Conservation (phyloP, 1,140 invertebrate species). For the Plodia interpunctella region DNA sequence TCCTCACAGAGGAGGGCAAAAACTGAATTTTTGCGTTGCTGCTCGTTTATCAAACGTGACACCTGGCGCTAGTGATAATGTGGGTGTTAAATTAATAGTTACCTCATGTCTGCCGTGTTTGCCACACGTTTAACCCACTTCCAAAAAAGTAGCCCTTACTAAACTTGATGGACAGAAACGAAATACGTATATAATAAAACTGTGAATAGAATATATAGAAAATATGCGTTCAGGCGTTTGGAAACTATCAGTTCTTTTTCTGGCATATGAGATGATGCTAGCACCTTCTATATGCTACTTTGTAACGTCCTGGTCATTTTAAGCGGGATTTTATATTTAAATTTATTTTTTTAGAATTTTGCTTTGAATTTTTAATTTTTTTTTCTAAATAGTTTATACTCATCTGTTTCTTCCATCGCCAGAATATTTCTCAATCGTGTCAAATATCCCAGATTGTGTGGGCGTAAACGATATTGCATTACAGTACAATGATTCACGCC, state of each 20-base stretch:
- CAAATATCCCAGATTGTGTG: not conserved
- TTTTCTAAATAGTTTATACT: too few relatives aligned
- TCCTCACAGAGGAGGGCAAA: not conserved
- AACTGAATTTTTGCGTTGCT: not conserved
- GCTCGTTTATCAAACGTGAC: not conserved
- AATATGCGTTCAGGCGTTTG: too few relatives aligned
- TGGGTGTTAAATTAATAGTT: slow-evolving; percentile 6
- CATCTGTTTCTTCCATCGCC: not conserved
- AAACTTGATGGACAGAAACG: too few relatives aligned
- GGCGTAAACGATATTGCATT: not conserved
- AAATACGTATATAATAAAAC: too few relatives aligned
- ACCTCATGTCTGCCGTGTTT: not conserved
- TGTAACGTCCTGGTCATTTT: too few relatives aligned
- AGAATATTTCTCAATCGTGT: not conserved
- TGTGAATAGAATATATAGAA: too few relatives aligned
- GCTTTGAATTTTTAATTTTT: too few relatives aligned
- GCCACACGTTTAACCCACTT: not conserved
- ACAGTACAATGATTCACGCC: not conserved
- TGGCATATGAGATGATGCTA: too few relatives aligned
- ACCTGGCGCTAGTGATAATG: not conserved
- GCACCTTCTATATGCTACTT: too few relatives aligned
- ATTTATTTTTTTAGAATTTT: too few relatives aligned
- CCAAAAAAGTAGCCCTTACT: not conserved
- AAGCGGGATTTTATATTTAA: too few relatives aligned
- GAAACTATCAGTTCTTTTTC: too few relatives aligned